Conservation (phyloP, 2,113 vertebrate species). For the Gnathochromis pfefferi region DNA sequence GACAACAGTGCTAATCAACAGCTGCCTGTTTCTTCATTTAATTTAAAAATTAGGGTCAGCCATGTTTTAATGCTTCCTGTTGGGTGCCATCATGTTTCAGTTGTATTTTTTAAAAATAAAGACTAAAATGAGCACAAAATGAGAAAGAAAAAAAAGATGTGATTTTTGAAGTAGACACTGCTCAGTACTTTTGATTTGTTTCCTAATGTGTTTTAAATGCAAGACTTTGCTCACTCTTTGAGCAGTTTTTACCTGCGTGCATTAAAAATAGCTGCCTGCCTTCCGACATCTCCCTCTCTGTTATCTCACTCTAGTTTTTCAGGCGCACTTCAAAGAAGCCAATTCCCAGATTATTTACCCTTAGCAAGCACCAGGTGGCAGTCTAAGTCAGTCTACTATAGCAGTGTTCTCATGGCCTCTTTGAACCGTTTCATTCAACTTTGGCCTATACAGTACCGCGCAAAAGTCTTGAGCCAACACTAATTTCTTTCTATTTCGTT, state of each 20-base stretch:
- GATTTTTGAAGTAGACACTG: not conserved
- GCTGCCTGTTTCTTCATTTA: not conserved
- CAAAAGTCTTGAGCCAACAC: not conserved
- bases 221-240: not conserved
- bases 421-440: not conserved
- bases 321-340: not conserved
- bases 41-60: not conserved
- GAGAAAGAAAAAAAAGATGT: not conserved
- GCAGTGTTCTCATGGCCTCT: not conserved
- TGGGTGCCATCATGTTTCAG: not conserved
- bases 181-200: not conserved
- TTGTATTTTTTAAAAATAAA: not conserved
- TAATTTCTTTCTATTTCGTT: not conserved
- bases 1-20: not conserved
- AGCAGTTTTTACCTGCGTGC: not conserved
- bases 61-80: not conserved
- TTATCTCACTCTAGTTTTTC: not conserved
- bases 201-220: not conserved
- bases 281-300: not conserved
- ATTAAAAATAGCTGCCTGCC: not conserved
- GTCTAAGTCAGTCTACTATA: not conserved
- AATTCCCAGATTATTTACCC: not conserved
- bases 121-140: not conserved
- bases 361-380: conserved; percentile 39
- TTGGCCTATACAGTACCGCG: not conserved